Evolutionary conservation across 1,140 invertebrate species (phyloP).

Genomic region (Drosophila oshimai): DNA sequence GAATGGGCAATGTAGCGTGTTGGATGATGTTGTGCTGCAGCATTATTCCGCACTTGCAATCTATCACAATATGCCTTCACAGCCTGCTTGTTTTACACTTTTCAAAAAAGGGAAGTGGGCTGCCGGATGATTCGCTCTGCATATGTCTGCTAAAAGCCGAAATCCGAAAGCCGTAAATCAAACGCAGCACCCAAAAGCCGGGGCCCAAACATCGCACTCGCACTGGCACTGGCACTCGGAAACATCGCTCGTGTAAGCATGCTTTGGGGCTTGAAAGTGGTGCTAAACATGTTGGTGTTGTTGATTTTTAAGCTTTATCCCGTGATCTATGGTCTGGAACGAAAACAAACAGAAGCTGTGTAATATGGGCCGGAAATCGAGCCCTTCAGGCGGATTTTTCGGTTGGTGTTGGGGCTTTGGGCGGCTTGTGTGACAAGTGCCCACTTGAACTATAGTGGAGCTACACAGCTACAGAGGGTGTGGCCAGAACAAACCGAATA

Average conservation of each 20-base stretch:
- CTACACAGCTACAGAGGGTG: background rate
- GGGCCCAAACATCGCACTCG: constrained; percentile 14
- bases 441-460: constrained; percentile 6
- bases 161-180: constrained; percentile 38
- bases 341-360: constrained; percentile 17
- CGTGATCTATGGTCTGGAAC: constrained; percentile 18
- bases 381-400: constrained; percentile 17
- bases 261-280: background rate
- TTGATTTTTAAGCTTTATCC: constrained; percentile 35
- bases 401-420: constrained; percentile 18
- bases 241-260: constrained; percentile 13
- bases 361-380: background rate
- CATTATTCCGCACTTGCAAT: background rate
- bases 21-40: background rate
- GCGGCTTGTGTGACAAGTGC: constrained; percentile 13
- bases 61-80: constrained; percentile 5
- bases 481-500: constrained; percentile 3
- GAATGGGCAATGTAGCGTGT: background rate
- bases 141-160: constrained; percentile 14
- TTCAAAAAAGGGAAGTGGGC: constrained; percentile 3
- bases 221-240: too few relatives aligned
- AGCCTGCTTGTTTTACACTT: constrained; percentile 20
- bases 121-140: background rate
- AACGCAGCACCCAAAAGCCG: constrained; percentile 35
- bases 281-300: constrained; percentile 20